phyloP scores from a whole-genome alignment of 1,140 invertebrate genomes.

The Laodelphax striatellus region DNA sequence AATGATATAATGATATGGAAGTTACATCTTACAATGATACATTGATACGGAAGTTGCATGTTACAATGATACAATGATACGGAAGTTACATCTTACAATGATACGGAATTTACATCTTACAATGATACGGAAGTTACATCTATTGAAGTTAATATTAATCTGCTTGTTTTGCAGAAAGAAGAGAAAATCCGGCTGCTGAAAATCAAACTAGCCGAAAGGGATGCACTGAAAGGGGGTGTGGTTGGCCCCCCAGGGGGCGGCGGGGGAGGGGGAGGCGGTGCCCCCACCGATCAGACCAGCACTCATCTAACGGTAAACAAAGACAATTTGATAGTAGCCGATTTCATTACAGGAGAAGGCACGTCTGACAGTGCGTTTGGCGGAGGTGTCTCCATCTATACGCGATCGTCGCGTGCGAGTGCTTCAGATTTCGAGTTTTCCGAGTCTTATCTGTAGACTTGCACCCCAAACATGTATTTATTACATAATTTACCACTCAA shows the following conservation, averaged over 20 bases:
- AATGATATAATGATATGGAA: no score
- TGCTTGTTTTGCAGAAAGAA: slow-evolving; percentile 56
- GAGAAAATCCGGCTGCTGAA: slow-evolving; percentile 72
- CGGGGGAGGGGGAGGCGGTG: slow-evolving; percentile 25
- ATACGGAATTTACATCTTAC: no score
- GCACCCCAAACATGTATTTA: background rate
- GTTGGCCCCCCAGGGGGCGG: slow-evolving; percentile 42
- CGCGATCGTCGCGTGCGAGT: slow-evolving; percentile 61
- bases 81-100: no score
- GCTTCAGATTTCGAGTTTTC: slow-evolving; percentile 77
- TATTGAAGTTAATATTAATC: no score
- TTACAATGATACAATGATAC: no score
- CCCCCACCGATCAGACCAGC: slow-evolving; percentile 20
- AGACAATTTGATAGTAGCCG: slow-evolving; percentile 47
- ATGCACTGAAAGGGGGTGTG: slow-evolving; percentile 47
- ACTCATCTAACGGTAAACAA: slow-evolving; percentile 29
- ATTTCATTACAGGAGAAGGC: slow-evolving; percentile 61
- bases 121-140: no score
- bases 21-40: no score
- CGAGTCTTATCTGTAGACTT: slow-evolving; percentile 66
- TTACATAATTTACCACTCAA: background rate
- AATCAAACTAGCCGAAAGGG: slow-evolving; percentile 63
- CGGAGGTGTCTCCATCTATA: slow-evolving; percentile 57
- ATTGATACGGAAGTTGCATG: no score
- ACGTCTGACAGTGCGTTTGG: slow-evolving; percentile 62